A percentile compares a stretch with the other conserved stretches of the same genome.
Conservation (phyloP, 2,888 invertebrate species). For the Geotrupes spiniger region DNA sequence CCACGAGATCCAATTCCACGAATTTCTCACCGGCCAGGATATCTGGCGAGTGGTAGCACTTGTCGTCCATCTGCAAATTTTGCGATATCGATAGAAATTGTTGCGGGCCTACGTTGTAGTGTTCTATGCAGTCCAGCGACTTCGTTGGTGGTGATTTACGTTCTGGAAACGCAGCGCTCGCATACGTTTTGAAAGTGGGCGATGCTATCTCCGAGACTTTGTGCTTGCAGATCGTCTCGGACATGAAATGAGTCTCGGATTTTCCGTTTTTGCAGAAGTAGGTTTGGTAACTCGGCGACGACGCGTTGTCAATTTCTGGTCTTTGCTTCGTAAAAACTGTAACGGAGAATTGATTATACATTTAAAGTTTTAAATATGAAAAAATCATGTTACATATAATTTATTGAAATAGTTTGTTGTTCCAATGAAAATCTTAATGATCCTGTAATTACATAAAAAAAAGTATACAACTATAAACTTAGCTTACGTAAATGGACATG, state of each 20-base stretch:
- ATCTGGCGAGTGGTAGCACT: slow-evolving; percentile 48
- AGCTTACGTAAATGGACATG: too few relatives aligned
- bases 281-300: slow-evolving; percentile 50
- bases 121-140: slow-evolving; percentile 45
- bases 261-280: slow-evolving; percentile 49
- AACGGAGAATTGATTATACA: slow-evolving; percentile 20
- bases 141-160: slow-evolving; percentile 24
- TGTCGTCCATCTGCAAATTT: slow-evolving; percentile 52
- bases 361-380: too few relatives aligned
- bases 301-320: slow-evolving; percentile 63
- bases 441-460: too few relatives aligned
- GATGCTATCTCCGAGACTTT: slow-evolving; percentile 26
- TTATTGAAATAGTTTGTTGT: too few relatives aligned
- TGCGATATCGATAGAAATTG: slow-evolving; percentile 47
- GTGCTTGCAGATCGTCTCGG: slow-evolving; percentile 23
- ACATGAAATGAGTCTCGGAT: slow-evolving; percentile 25
- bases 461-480: too few relatives aligned
- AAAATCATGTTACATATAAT: too few relatives aligned
- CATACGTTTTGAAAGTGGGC: slow-evolving; percentile 29
- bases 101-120: slow-evolving; percentile 52
- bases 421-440: too few relatives aligned
- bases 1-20: slow-evolving; percentile 55
- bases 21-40: slow-evolving; percentile 55
- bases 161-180: slow-evolving; percentile 35
- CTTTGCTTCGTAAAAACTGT: slow-evolving; percentile 64